Percentiles rank a stretch among this genome's conserved stretches.
These are phyloP conservation scores for Dryas iulia DNA, from an alignment of 1,140 invertebrate genomes.

Conservation along the genomic window DNA sequence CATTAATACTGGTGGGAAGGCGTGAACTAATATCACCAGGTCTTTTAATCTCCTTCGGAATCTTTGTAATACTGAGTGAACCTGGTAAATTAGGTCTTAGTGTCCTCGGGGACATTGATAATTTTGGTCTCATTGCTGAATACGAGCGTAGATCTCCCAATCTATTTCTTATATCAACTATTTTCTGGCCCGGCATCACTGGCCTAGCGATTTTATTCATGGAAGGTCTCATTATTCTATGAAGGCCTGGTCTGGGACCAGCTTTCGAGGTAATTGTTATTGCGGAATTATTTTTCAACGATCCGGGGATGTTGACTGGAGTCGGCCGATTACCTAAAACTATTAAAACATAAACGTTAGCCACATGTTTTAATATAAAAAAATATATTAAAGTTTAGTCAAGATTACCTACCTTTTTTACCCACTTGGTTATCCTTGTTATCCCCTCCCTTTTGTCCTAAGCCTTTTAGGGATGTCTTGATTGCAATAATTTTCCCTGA, in stretches of 20 bases:
- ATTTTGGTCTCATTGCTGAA: slow-evolving; percentile 46
- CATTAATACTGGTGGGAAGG: slow-evolving; percentile 47
- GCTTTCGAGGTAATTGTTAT: slow-evolving; percentile 84
- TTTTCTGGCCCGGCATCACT: slow-evolving; percentile 65
- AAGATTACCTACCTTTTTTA: slow-evolving; percentile 75
- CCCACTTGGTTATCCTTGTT: slow-evolving; percentile 77
- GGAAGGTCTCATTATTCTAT: slow-evolving; percentile 61
- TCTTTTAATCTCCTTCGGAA: slow-evolving; percentile 58
- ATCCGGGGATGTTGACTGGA: slow-evolving; percentile 81
- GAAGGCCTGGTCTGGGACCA: slow-evolving; percentile 62
- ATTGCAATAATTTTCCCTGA: slow-evolving; percentile 99
- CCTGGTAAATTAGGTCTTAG: slow-evolving; percentile 58
- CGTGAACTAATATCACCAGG: slow-evolving; percentile 40
- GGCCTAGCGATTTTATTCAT: slow-evolving; percentile 62
- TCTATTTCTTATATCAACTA: slow-evolving; percentile 63
- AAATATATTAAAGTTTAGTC: too few relatives aligned
- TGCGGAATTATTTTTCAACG: slow-evolving; percentile 85
- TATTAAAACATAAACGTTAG: slow-evolving; percentile 38
- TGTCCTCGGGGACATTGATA: slow-evolving; percentile 44
- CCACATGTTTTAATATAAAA: background rate
- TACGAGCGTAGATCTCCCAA: slow-evolving; percentile 60
- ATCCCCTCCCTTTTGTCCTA: slow-evolving; percentile 83
- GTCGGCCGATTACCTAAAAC: slow-evolving; percentile 73
- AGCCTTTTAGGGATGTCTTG: slow-evolving; percentile 86
- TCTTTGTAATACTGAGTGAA: slow-evolving; percentile 71